Conservation (phyloP, 1,140 invertebrate species). For the Drosophila pseudoananassae region DNA sequence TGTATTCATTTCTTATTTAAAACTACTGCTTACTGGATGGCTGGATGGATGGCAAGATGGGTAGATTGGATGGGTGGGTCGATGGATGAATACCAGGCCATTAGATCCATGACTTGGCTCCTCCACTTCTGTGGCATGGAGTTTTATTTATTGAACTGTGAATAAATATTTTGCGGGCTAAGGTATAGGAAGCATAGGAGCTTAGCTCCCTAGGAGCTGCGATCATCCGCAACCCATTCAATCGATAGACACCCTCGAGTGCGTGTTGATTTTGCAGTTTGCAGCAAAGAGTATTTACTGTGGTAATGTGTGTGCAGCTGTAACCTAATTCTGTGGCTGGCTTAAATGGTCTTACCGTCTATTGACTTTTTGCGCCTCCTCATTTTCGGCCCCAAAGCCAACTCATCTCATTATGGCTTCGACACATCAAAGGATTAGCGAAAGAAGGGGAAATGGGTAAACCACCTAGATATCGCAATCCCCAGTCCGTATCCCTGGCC, state of each 20-base stretch:
- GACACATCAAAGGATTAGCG: conserved; percentile 32
- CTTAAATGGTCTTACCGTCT: conserved; percentile 77
- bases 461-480: conserved; percentile 39
- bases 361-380: conserved; percentile 70
- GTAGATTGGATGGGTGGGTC: conserved; percentile 16
- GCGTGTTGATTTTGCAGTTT: conserved; percentile 66
- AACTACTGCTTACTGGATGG: conserved; percentile 40
- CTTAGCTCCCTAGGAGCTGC: conserved; percentile 5
- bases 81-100: conserved; percentile 40
- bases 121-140: conserved; percentile 29
- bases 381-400: conserved; percentile 25
- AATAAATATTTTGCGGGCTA: conserved; percentile 73
- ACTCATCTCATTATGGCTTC: conserved; percentile 53
- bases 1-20: conserved; percentile 79
- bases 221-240: conserved; percentile 36
- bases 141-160: conserved; percentile 79
- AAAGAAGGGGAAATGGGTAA: conserved; percentile 26
- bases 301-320: conserved; percentile 54
- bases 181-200: conserved; percentile 20
- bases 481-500: neutral
- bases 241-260: conserved; percentile 62
- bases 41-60: conserved; percentile 39
- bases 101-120: conserved; percentile 42
- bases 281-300: conserved; percentile 31
- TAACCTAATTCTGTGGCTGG: conserved; percentile 70